Evolutionary conservation across 1,140 invertebrate species (phyloP).

Genomic region (Papilio machaon): DNA sequence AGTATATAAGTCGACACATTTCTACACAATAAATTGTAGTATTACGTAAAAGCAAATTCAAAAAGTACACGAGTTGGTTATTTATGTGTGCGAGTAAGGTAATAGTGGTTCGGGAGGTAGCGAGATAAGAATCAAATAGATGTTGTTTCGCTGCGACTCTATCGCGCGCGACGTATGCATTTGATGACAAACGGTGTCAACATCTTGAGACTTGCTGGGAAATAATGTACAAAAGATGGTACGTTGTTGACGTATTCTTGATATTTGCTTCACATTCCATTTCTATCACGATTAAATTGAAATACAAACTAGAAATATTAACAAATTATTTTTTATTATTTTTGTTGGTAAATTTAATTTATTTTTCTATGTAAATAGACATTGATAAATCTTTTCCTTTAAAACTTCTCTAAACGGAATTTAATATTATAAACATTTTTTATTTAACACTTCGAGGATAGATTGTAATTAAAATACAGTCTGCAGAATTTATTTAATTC

Average conservation of each 20-base stretch:
- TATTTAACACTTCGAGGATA: constrained; percentile 44
- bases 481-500: constrained; percentile 65
- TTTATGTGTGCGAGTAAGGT: constrained; percentile 58
- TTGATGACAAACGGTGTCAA: constrained; percentile 66
- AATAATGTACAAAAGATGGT: constrained; percentile 50
- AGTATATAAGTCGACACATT: no score
- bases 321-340: not conserved
- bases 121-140: constrained; percentile 81
- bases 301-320: not conserved
- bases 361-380: no score
- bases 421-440: not conserved
- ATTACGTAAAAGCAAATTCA: constrained; percentile 3
- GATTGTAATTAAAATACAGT: constrained; percentile 59
- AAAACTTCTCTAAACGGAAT: not conserved
- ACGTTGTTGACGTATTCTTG: constrained; percentile 23
- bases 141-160: constrained; percentile 77
- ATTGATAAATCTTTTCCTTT: no score
- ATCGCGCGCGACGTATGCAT: constrained; percentile 70
- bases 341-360: not conserved
- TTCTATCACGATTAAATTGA: not conserved
- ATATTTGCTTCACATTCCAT: constrained; percentile 8
- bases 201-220: constrained; percentile 71
- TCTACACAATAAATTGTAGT: not conserved
- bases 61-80: constrained; percentile 32
- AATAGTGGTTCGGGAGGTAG: constrained; percentile 53